Evolutionary conservation across 2,797 vertebrate genomes (phyloP).

Genomic region (Acanthurus tractus): DNA sequence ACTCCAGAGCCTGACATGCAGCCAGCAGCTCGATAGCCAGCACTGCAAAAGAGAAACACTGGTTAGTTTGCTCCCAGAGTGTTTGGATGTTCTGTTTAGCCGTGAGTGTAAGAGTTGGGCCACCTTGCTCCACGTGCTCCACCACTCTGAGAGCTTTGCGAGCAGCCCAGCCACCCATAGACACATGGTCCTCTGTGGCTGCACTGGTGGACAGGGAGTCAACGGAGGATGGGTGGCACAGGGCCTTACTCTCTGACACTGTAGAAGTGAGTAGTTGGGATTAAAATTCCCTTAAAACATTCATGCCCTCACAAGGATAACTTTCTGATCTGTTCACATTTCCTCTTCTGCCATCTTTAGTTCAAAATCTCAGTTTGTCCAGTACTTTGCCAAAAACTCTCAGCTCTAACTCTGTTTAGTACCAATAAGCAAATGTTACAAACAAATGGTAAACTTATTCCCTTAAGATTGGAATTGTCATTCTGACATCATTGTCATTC

Average conservation of each 20-base stretch:
- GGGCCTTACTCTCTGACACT: constrained; percentile 58
- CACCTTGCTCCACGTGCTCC: constrained; percentile 64
- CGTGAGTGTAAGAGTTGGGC: neutral
- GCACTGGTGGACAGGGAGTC: constrained; percentile 67
- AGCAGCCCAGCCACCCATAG: constrained; percentile 67
- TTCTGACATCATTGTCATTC: too few relatives aligned
- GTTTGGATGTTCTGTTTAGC: neutral
- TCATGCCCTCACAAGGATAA: neutral
- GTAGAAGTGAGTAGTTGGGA: neutral
- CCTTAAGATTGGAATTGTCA: too few relatives aligned
- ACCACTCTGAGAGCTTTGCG: constrained; percentile 62
- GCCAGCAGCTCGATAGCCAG: constrained; percentile 64
- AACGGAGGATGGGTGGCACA: constrained; percentile 62
- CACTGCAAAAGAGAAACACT: constrained; percentile 29
- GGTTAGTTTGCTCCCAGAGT: too few relatives aligned
- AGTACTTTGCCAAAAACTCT: too few relatives aligned
- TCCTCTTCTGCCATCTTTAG: neutral
- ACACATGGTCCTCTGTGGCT: constrained; percentile 63
- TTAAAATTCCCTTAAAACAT: neutral
- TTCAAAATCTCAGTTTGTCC: too few relatives aligned
- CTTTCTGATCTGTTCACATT: neutral
- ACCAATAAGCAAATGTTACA: too few relatives aligned
- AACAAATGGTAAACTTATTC: too few relatives aligned
- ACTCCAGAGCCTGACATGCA: constrained; percentile 63
- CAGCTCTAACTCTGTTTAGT: too few relatives aligned